Conservation (phyloP, 1,140 invertebrate genomes). For the Conus ventricosus region DNA sequence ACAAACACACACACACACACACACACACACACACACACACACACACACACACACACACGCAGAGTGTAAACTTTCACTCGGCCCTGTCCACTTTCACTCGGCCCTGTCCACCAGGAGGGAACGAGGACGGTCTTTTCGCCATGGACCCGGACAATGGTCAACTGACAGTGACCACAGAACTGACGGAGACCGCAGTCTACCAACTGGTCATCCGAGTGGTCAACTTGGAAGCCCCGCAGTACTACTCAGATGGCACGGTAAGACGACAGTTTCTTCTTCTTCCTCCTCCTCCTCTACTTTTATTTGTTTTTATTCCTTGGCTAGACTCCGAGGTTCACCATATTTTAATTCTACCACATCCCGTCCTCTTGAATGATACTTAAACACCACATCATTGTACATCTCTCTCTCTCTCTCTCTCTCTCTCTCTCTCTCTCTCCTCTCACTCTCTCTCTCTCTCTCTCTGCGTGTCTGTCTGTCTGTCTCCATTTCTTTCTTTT, state of each 20-base stretch:
- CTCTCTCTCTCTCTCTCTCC: no score
- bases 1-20: neutral
- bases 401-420: no score
- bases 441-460: no score
- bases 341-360: no score
- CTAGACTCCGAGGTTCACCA: no score
- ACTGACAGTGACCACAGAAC: constrained; percentile 76
- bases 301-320: no score
- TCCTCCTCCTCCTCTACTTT: neutral
- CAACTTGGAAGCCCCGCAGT: neutral
- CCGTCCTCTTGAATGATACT: no score
- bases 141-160: constrained; percentile 93
- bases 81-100: neutral
- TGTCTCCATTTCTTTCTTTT: no score
- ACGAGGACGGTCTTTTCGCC: constrained; percentile 78
- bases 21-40: neutral
- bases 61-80: no score
- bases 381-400: no score
- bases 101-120: constrained; percentile 26
- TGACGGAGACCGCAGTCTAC: constrained; percentile 77
- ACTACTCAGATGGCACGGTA: constrained; percentile 17
- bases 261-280: neutral
- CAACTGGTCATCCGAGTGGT: constrained; percentile 34
- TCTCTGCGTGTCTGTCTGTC: no score
- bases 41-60: neutral